Percentiles rank a stretch among this genome's conserved stretches.
phyloP scores from a whole-genome alignment of 2,888 invertebrate genomes.

The Steromphala cineraria region DNA sequence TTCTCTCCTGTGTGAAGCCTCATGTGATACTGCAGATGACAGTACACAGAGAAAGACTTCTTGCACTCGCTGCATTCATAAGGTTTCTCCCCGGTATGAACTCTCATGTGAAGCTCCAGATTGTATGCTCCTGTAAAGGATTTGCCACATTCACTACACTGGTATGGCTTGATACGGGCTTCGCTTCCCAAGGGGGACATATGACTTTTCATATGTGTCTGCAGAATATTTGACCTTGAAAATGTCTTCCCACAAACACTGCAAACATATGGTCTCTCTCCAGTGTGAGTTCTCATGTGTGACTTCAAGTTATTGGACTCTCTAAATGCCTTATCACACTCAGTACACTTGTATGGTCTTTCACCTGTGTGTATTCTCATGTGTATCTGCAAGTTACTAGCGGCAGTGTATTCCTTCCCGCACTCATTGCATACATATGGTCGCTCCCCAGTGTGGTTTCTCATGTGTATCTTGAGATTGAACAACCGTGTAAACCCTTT shows the following conservation, averaged over 20 bases:
- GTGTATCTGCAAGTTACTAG: constrained; percentile 13
- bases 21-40: constrained; percentile 20
- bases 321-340: constrained; percentile 11
- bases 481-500: not conserved
- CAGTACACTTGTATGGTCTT: constrained; percentile 10
- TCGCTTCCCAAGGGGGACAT: not conserved
- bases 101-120: not conserved
- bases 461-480: not conserved
- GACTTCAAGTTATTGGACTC: not conserved
- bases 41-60: constrained; percentile 5
- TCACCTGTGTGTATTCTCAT: constrained; percentile 18
- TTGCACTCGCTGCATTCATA: constrained; percentile 13
- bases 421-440: constrained; percentile 18
- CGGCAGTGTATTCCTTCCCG: constrained; percentile 14
- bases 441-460: constrained; percentile 20
- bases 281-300: too few species aligned
- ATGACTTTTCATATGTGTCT: not conserved
- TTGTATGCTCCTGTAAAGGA: not conserved
- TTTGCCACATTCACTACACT: not conserved
- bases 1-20: constrained; percentile 22
- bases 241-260: too few species aligned
- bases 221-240: too few species aligned
- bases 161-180: not conserved
- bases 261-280: too few species aligned
- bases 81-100: constrained; percentile 12